Evolutionary conservation across 2,888 invertebrate genomes (phyloP), one percentile per base, ranked within the genome.

Genomic region (Schrankia costaestrigalis): DNA sequence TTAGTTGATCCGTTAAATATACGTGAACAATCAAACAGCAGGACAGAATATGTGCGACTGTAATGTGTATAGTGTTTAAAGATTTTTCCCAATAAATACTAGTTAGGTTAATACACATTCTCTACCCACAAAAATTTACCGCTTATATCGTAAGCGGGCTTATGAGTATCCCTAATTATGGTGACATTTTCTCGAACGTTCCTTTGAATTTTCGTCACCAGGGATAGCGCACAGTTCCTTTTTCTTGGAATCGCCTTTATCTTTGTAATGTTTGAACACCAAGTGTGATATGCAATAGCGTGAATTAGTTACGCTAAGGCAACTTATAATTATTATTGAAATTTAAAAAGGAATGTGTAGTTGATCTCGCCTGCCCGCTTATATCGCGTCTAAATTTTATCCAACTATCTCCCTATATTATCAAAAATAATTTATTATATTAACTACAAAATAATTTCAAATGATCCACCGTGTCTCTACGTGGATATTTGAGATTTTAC

Each of bases 71-170:
- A 61, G 59, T 61, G 54, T 63, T 62, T 56, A 58, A 61, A 56
- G 26, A 41, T 53, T 56, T 58, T 67, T 57, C 63, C 62, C 62
- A 63, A 58, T 63, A 21, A 56, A 58, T 61, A 59, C 55, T 65
- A 69, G 65, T 61, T 73, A 73, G 63, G 69, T 65, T 61, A 59
- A 50, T 48, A 64, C 59, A 62, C 47, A 49, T 43, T 55, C 44
- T 57, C 41, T 47, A 42, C 49, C 58, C 59, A 56, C 44, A 45
- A 56, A 58, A 46, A 39, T 57, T 59, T 56, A 52, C 59, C 53
- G 63, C 56, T 58, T 61, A 23, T 36, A 34, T 26, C 56, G 35
- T 49, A 56, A 60, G 68, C 63, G 64, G 59, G 69, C 56, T 50
- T 29, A 52, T 45, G 52, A 41, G 41, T 24, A 14, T 18, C 9